Conservation (phyloP, 2,113 vertebrate species). For the Aramus guarauna region DNA sequence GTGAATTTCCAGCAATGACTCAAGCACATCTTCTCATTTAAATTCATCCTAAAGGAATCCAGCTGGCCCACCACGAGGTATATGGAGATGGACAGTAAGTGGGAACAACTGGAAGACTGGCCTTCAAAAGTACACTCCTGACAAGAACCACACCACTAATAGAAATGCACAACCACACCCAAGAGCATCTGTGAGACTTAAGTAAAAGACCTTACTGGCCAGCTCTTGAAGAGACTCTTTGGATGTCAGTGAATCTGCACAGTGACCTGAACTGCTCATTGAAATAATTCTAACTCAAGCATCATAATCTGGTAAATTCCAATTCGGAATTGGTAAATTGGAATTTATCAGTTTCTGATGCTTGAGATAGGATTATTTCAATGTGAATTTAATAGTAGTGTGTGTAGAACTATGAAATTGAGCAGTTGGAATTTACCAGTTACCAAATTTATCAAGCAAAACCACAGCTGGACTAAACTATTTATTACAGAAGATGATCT, state of each 20-base stretch:
- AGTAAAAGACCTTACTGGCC: neutral
- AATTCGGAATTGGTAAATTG: neutral
- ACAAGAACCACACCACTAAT: neutral
- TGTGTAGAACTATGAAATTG: neutral
- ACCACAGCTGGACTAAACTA: neutral
- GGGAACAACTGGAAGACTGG: constrained; percentile 1
- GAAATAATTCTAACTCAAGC: neutral
- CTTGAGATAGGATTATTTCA: neutral
- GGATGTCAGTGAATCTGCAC: neutral
- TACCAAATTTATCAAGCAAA: neutral
- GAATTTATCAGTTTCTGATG: neutral
- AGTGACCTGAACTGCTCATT: neutral
- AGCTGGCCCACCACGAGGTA: neutral
- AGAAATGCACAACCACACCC: neutral
- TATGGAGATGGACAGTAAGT: neutral
- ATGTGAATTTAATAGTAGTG: neutral
- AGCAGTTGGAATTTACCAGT: neutral
- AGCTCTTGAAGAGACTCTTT: neutral
- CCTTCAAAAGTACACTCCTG: neutral
- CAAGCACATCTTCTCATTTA: neutral
- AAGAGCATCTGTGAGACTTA: neutral
- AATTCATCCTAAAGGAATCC: constrained; percentile 7
- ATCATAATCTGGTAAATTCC: neutral
- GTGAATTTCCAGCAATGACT: neutral
- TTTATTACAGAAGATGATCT: neutral